A percentile compares a stretch with the other conserved stretches of the same genome.
Conservation (phyloP, 2,113 vertebrate genomes). For the Cichladusa arquata region DNA sequence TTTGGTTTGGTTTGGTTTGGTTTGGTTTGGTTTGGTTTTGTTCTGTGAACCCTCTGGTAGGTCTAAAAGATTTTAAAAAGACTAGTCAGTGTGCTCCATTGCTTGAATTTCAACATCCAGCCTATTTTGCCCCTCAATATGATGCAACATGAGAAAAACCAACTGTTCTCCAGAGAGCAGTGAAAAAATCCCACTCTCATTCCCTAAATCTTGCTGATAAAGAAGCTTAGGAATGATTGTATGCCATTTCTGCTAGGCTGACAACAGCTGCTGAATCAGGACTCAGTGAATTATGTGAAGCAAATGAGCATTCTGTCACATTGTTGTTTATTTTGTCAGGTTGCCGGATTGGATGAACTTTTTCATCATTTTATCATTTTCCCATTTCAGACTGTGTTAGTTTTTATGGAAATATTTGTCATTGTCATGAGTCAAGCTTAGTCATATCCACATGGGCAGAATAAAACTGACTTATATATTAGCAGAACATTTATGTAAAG, state of each 20-base stretch:
- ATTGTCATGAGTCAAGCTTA: not conserved
- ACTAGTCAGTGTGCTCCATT: not conserved
- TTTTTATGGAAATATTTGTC: slow-evolving; percentile 10
- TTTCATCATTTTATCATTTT: not conserved
- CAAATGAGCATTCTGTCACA: not conserved
- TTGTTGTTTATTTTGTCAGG: not conserved
- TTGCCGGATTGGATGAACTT: not conserved
- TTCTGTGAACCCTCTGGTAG: not conserved
- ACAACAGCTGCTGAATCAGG: not conserved
- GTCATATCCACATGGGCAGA: not conserved
- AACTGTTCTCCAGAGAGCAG: not conserved
- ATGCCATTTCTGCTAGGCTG: not conserved
- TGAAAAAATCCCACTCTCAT: not conserved
- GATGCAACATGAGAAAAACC: not conserved
- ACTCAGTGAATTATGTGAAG: not conserved
- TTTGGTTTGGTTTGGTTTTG: not conserved
- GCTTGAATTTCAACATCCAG: not conserved
- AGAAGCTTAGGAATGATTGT: not conserved
- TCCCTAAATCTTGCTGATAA: not conserved
- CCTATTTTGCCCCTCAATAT: not conserved
- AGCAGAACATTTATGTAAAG: not conserved
- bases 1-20: not conserved
- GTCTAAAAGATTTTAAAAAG: not conserved
- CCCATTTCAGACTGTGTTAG: not conserved
- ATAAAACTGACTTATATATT: not conserved